phyloP scores from a whole-genome alignment of 1,140 invertebrate genomes.

The Hyles vespertilio region DNA sequence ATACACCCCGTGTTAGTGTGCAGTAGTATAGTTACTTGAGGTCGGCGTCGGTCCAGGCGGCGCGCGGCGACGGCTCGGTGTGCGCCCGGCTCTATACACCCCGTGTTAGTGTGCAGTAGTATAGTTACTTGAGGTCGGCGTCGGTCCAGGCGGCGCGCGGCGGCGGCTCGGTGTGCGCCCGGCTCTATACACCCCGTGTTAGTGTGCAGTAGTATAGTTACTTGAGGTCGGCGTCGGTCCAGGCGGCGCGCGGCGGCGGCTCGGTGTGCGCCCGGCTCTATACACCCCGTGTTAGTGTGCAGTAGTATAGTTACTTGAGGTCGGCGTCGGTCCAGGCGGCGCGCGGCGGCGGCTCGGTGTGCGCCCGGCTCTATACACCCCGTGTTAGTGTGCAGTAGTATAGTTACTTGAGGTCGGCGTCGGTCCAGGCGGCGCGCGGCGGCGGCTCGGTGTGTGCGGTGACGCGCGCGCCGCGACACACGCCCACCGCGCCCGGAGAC shows the following conservation, averaged over 20 bases:
- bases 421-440: slow-evolving; percentile 51
- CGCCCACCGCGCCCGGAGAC: slow-evolving; percentile 22
- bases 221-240: too few relatives aligned
- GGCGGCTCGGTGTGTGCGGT: slow-evolving; percentile 43
- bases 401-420: slow-evolving; percentile 9
- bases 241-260: neutral
- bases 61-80: too few relatives aligned
- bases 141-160: too few relatives aligned
- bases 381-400: slow-evolving; percentile 11
- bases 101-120: too few relatives aligned
- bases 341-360: neutral
- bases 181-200: too few relatives aligned
- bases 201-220: too few relatives aligned
- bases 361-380: slow-evolving; percentile 24
- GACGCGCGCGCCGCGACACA: slow-evolving; percentile 39
- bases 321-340: neutral
- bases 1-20: too few relatives aligned
- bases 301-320: neutral
- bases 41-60: too few relatives aligned
- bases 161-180: too few relatives aligned
- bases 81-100: too few relatives aligned
- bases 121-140: too few relatives aligned
- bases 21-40: too few relatives aligned
- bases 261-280: neutral
- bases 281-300: neutral